Evolutionary conservation across 2,797 vertebrate genomes (phyloP), one percentile per base, ranked within the genome.

Genomic region (Sebastes matsubarae): DNA sequence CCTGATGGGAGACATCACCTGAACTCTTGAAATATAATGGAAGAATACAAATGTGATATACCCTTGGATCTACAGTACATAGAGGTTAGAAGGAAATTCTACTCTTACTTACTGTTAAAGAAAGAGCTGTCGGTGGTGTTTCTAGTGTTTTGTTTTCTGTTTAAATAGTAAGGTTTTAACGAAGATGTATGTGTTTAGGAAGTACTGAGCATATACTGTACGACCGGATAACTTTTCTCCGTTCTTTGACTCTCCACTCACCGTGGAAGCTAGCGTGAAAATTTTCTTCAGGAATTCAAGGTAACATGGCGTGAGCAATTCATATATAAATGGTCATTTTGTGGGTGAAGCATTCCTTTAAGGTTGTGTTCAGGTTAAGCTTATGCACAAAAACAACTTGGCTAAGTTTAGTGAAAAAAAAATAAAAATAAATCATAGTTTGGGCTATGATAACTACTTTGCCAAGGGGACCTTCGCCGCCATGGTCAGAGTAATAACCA

Each of bases 1-100:
- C 77, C 69, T 83, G 72, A 86, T 66, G 36, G 76, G 22, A 90
- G 42, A 85, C 83, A 46, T 81, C 65, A 75, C 73, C 77, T 72
- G 50, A 71, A 42, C 69, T 77, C 42, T 34, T 38, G 52, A 72
- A 87, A 69, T 80, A 73, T 78, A 68, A 69, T 64, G 22, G 22
- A 72, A 61, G 78, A 88, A 83, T 74, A 80, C 46, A 80, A 71
- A 82, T 79, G 54, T 25, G 24, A 74, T 16, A 61, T 42, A 55
- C 6, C 65, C 38, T 60, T 71, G 54, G 68, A 79, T 64, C 52
- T 54, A 72, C 4, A 27, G 52, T 54, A 54, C n/a, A 5, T 54
- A 54, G 20, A 54, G 5, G 12, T 71, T 24, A 76, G 20, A 59
- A 67, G 30, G 8, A 16, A 78, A 32, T 54, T 64, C 10, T 25